phyloP scores from a whole-genome alignment of 2,888 invertebrate species.

The Halocaridina rubra region DNA sequence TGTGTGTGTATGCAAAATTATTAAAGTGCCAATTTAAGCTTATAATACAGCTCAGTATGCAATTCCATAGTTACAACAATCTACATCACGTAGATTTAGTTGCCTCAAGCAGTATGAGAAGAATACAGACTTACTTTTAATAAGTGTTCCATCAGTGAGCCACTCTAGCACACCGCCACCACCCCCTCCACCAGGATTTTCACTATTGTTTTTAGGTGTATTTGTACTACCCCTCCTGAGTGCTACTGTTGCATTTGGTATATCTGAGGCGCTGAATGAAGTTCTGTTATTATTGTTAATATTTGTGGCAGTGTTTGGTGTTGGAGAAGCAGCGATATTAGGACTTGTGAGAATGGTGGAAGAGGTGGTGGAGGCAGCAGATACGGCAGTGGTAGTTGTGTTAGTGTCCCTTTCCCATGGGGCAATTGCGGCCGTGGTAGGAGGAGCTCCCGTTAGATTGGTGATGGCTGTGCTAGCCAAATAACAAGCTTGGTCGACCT shows the following conservation, averaged over 20 bases:
- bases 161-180: conserved; percentile 13
- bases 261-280: neutral
- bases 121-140: conserved; percentile 35
- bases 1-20: too few relatives aligned
- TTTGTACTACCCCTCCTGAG: neutral
- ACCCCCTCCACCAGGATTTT: neutral
- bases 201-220: neutral
- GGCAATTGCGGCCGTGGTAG: neutral
- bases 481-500: neutral
- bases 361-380: neutral
- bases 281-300: conserved; percentile 10
- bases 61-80: too few relatives aligned
- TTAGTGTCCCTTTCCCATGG: too few relatives aligned
- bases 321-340: neutral
- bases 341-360: neutral
- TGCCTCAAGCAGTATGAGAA: too few relatives aligned
- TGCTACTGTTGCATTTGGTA: neutral
- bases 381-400: neutral
- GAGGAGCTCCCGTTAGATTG: neutral
- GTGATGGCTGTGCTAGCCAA: neutral
- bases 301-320: neutral
- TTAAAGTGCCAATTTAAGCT: too few relatives aligned
- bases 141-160: conserved; percentile 31
- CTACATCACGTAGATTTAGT: too few relatives aligned
- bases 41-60: too few relatives aligned